Base-by-base conservation (phyloP, 2,888 invertebrate species). In the Zygaena filipendulae region DNA sequence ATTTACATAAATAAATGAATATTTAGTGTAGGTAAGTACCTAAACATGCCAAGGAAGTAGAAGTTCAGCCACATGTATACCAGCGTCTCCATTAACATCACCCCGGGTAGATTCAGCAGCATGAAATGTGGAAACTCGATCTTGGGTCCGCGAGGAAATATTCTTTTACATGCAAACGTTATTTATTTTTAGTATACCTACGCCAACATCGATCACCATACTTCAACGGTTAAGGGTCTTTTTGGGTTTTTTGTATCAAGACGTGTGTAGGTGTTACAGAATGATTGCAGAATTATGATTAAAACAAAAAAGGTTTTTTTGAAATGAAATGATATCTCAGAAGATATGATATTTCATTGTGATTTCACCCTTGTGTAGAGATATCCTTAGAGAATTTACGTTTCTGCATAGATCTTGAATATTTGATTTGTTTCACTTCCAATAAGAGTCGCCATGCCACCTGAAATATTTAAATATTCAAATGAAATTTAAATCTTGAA, bases 51-150 rank as follows among this genome's bases (percentile, higher is more conserved):
- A 18, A 72, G 39, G 32, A 66, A 71, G 30, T 60, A 62, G 23
- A 61, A 67, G 40, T 74, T 74, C 54, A 74, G 49, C 72, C 72
- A 74, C 24, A 70, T 35, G 32, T 71, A 74, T 2, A 74, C 38
- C 2, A 63, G 37, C 0, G 55, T 56, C 38, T 70, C 64, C 57
- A 68, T 57, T 2, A 74, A 36, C 11, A 74, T 36, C 0, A 68
- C 62, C 14, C 60, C 69, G 5, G 74, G 74, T 0, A 74, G 43
- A 25, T 58, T 68, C 2, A 74, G 42, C 10, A 74, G 50, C 52
- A 70, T 50, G 14, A 63, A 52, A 21, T 64, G 64, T 0, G 74
- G 72, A 21, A 62, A 68, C 26, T 70, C 66, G 16, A 74, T 47
- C 29, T 55, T 60, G 1, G 68, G 69, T 3, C 55, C 57, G 1